Base-by-base conservation (phyloP, 92 coral and sea anemone genomes). In the Isaurus tuberculatus region DNA sequence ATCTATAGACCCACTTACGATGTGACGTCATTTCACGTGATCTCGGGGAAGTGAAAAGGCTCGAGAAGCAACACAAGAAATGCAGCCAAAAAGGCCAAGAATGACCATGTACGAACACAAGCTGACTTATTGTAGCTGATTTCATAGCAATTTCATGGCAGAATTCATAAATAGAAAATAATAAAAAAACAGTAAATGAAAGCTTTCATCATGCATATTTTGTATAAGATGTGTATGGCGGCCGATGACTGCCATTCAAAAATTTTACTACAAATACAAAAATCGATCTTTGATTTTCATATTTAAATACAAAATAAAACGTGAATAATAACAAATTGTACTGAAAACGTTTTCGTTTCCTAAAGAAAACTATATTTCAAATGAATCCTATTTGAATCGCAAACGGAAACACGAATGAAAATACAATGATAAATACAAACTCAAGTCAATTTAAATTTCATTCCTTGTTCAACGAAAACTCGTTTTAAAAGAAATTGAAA, bases 391-490 rank as follows among this genome's bases (percentile, higher is more conserved):
- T 65, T 65, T 65, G 71, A 65, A 65, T 65, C 71, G 28, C 71
- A 65, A 65, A 65, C 71, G 71, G 71, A 65, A 65, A 65, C 71
- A 25, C 37, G 40, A 65, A 65, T 40, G 71, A 65, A 65, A 65
- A 65, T 65, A 65, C 19, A 65, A 65, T 22, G 71, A 0, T 65
- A 65, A 65, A 15, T 65, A 29, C 20, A 65, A 30, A 65, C 37
- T 65, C 40, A 65, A 65, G 71, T 65, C 71, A 65, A 65, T 65
- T 65, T 26, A 64, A 64, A 23, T 5, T 64, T 64, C n/a, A 65
- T 65, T 65, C 40, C 71, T 65, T 65, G 28, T 65, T 65, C 71
- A 65, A 65, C 71, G 71, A 65, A 65, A 65, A 65, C 71, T 30
- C 42, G 71, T 65, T 65, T 65, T 65, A 65, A 65, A 65, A 8